Base-by-base conservation (phyloP, 1,140 invertebrate species). In the Diorhabda sublineata region DNA sequence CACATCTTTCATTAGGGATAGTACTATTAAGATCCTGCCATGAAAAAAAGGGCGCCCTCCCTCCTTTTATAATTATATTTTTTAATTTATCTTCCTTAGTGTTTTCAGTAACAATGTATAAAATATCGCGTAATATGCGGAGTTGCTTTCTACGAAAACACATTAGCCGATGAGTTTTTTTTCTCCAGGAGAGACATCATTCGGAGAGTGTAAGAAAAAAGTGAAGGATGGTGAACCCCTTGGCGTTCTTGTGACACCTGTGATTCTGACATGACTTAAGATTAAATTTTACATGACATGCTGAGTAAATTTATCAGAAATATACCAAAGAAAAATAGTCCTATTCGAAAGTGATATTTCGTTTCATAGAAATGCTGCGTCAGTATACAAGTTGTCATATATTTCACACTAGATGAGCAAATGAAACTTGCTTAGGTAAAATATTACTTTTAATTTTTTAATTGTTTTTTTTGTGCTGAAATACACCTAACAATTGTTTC, bases 51-150 rank as follows among this genome's bases (percentile, higher is more conserved):
- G 65, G 7, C 58, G 58, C 43, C 58, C 66, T 61, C 68, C 58
- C 67, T 56, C 61, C 58, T 58, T 71, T 70, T 63, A 71, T 76
- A 77, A 77, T 77, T 77, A 77, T 75, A 75, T 76, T 76, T 77
- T 77, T 76, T 77, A 76, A 77, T 77, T 77, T 76, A 77, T 77
- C 76, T 76, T 77, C 75, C 75, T 77, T 76, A 75, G 60, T 69
- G 71, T 70, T 73, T 68, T 68, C 73, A 52, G 58, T 68, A 77
- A 77, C 68, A 73, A 77, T 74, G 71, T 64, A 76, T 74, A 75
- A 75, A 76, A 75, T 56, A 64, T 64, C 63, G 63, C 45, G 11
- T 45, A 62, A 61, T 52, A 64, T 6, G 44, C 42, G n/a, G 45
- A 6, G 63, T 26, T 43, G 45, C 42, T 7, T 58, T 11, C 62